Evolutionary conservation across 2,888 invertebrate genomes (phyloP), one percentile per base, ranked within the genome.

Genomic region (Tryphoninae sp.): DNA sequence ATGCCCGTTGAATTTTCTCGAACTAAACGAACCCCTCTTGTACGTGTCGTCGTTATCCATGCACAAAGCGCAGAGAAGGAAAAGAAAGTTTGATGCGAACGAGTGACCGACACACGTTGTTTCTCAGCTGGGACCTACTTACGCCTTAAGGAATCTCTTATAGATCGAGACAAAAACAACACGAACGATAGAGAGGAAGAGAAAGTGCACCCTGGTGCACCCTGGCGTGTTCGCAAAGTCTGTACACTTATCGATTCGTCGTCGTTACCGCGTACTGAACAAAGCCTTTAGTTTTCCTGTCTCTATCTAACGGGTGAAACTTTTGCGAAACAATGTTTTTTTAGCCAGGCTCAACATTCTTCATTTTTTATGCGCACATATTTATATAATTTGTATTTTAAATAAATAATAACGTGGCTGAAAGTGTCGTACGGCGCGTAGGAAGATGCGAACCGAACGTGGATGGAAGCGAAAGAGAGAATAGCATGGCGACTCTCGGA

Each of bases 101-200:
- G 26, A 26, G 23, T 33, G 26, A 61, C 61, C 26, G 61, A 61
- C 13, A 61, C 26, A n/a, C 23, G 33, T 61, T 11, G 61, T 26
- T n/a, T 13, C 33, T 61, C 33, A 26, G 33, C 73, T 22, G 72
- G 81, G 80, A 79, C 80, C 83, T 84, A 85, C 82, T 86, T 85
- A 82, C 83, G 81, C 82, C 22, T 19, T 9, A 19, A 84, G 84
- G 86, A 89, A 87, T 89, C 86, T 86, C 83, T n/a, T 19, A 55
- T 55, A 19, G 45, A 45, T 45, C 45, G 45, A 13, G 13, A 13
- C 1, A 45, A 45, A 45, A 45, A 1, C 11, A 2, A 45, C 33
- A 33, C 33, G 45, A 45, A 13, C 16, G 55, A 19, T 16, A 55
- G 53, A 53, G 55, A 53, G 11, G n/a, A 64, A 75, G 49, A 33